Percentiles rank a stretch among this genome's conserved stretches.
Conservation (phyloP, 2,113 vertebrate species). For the Eubucco bourcierii region DNA sequence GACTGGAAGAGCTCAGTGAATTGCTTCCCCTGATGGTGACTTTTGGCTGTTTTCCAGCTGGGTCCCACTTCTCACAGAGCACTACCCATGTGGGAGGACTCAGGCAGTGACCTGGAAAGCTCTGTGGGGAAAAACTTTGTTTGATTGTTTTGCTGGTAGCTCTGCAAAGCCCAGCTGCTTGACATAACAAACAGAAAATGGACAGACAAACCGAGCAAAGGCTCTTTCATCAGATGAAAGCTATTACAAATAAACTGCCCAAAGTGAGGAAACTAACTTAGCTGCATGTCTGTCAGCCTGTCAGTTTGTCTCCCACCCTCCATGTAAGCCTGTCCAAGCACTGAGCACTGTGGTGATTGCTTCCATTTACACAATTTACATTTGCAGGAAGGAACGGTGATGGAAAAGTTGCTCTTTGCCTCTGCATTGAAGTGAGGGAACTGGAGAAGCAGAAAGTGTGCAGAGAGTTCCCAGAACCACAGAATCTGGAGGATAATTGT, state of each 20-base stretch:
- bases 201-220: neutral
- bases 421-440: neutral
- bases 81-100: accelerated
- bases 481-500: neutral
- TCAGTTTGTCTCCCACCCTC: neutral
- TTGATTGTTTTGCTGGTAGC: neutral
- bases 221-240: neutral
- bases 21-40: neutral
- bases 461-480: neutral
- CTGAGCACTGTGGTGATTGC: neutral
- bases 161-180: neutral
- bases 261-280: neutral
- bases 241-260: neutral
- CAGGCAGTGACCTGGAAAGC: neutral
- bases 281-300: neutral
- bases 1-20: neutral
- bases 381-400: neutral
- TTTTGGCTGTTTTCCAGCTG: neutral
- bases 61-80: neutral
- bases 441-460: neutral
- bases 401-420: neutral
- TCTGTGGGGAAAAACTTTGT: neutral
- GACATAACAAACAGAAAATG: neutral
- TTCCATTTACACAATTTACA: neutral
- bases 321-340: neutral